Base-by-base conservation (phyloP, 2,888 invertebrate species). In the Scaptomyza tumidula region DNA sequence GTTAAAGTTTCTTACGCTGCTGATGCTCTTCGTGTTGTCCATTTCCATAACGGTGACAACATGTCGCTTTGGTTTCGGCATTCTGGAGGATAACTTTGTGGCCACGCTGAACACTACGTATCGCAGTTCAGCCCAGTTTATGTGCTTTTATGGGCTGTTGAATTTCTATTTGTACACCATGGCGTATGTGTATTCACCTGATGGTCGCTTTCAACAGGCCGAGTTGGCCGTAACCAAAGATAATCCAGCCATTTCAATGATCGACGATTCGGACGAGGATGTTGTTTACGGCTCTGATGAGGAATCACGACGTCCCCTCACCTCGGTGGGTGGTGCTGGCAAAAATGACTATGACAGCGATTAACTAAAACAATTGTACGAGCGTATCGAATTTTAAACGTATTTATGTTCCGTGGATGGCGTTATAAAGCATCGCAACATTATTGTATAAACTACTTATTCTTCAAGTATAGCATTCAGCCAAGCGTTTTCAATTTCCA, bases 221-320 rank as follows among this genome's bases (percentile, higher is more conserved):
- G 98, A 98, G 92, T 95, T 97, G 53, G 95, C 96, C 53, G 97
- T 99, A 81, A 97, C 97, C 55, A 98, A 98, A 93, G 99, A 99
- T 93, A 98, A 99, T 93, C 98, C 99, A 50, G 97, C 98, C 11
- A 97, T 99, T 92, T 98, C 98, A 24, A 99, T 99, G 98, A 92
- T 99, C 85, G 99, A 99, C 92, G 99, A 99, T 90, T 98, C 98
- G 0, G 99, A 99, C 90, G 99, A 99, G 92, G 98, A 98, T 78
- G 98, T 98, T 9, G 96, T 98, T 86, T 98, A 98, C 91, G 98
- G 98, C 24, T 97, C 97, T 0, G 97, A 97, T 75, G 97, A 97
- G 87, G 97, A 97, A 86, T 96, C 96, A 87, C 94, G 97, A 64
- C 94, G 96, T 71, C 97, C 97, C 1, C 93, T 97, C 54, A 97